Percentiles rank a stretch among this genome's conserved stretches.
phyloP scores from a whole-genome alignment of 2,888 invertebrate genomes.

The Ormyrus pomaceus region DNA sequence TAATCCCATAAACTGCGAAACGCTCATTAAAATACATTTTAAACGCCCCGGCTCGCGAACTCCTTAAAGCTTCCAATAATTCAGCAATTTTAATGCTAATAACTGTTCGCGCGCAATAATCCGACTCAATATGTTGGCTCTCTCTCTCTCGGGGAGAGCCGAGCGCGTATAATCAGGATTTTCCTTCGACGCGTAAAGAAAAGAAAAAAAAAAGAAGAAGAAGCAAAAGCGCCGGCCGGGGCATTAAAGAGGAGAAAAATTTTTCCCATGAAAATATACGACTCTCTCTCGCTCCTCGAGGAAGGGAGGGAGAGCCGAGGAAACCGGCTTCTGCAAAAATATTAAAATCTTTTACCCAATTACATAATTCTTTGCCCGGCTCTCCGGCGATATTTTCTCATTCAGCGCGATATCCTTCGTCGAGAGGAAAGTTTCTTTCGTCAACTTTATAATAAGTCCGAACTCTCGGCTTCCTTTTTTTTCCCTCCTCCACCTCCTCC shows the following conservation, averaged over 20 bases:
- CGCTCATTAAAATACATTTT: no score
- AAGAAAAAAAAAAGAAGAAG: background rate
- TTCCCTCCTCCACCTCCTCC: background rate
- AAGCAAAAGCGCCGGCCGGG: background rate
- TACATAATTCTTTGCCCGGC: slow-evolving; percentile 51
- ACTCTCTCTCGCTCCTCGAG: background rate
- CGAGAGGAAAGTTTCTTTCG: slow-evolving; percentile 55
- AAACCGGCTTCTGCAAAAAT: slow-evolving; percentile 37
- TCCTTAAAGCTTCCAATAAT: background rate
- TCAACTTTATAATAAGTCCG: slow-evolving; percentile 57
- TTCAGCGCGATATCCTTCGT: slow-evolving; percentile 48
- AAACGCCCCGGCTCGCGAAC: no score
- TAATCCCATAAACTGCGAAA: no score
- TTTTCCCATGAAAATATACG: slow-evolving; percentile 49
- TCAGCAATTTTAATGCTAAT: slow-evolving; percentile 46
- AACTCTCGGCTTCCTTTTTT: slow-evolving; percentile 16
- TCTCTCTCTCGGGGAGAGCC: no score
- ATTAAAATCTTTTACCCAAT: slow-evolving; percentile 57
- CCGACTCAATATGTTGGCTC: slow-evolving; percentile 32
- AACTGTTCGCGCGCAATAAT: slow-evolving; percentile 39
- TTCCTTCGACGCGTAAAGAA: slow-evolving; percentile 2
- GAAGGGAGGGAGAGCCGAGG: background rate
- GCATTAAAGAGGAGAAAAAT: slow-evolving; percentile 39
- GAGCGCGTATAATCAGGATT: slow-evolving; percentile 40
- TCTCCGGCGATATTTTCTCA: slow-evolving; percentile 54